Conservation (phyloP, 2,888 invertebrate species). For the Tenthredo notha region DNA sequence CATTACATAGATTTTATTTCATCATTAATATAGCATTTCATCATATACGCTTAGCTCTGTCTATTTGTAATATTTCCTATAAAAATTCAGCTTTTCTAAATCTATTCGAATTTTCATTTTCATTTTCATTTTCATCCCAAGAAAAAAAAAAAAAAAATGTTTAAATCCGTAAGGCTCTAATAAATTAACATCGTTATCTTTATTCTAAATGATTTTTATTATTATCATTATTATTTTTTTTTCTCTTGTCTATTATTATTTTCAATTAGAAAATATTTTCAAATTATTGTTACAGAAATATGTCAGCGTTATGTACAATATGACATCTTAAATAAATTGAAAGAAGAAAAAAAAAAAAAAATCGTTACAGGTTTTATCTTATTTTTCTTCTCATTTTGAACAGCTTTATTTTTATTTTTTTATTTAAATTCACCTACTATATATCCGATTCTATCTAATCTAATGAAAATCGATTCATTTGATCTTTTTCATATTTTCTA, state of each 20-base stretch:
- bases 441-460: not conserved
- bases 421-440: not conserved
- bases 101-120: not conserved
- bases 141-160: not conserved
- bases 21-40: not conserved
- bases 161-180: not conserved
- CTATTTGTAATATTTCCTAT: no score
- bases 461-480: not conserved
- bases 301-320: not conserved
- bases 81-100: no score
- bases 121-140: not conserved
- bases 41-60: not conserved
- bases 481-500: not conserved
- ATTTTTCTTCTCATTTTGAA: not conserved
- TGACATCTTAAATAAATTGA: not conserved
- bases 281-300: not conserved
- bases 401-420: not conserved
- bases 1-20: slow-evolving; percentile 9
- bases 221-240: not conserved
- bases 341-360: not conserved
- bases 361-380: not conserved
- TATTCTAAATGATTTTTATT: not conserved
- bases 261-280: not conserved
- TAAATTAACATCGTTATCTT: not conserved
- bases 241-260: not conserved